These are phyloP conservation scores for Agrotis clavis DNA, from an alignment of 2,888 invertebrate species.

Conservation along the genomic window DNA sequence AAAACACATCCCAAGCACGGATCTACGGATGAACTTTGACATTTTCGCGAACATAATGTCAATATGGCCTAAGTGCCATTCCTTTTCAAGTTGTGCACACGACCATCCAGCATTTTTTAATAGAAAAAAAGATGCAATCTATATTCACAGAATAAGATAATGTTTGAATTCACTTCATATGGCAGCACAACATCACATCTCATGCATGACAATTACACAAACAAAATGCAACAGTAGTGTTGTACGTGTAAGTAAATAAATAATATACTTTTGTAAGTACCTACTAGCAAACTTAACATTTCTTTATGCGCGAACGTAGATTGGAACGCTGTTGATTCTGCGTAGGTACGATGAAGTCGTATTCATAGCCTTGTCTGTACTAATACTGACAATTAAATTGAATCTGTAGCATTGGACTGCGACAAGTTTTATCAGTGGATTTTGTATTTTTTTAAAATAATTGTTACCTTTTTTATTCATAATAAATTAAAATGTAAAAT, in stretches of 20 bases:
- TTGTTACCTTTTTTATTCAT: no score
- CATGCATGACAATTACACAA: slow-evolving; percentile 28
- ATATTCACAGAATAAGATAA: slow-evolving; percentile 24
- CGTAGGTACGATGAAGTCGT: slow-evolving; percentile 70
- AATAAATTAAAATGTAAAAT: no score
- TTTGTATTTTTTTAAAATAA: no score
- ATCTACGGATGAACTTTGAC: slow-evolving; percentile 86
- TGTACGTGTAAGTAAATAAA: slow-evolving; percentile 70
- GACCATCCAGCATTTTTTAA: slow-evolving; percentile 29
- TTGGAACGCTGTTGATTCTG: slow-evolving; percentile 84
- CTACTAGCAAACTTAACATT: slow-evolving; percentile 56
- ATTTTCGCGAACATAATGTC: slow-evolving; percentile 79
- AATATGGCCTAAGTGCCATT: slow-evolving; percentile 79
- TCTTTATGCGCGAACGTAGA: slow-evolving; percentile 74
- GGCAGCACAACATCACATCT: slow-evolving; percentile 19
- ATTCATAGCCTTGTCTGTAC: slow-evolving; percentile 75
- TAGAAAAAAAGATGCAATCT: slow-evolving; percentile 25
- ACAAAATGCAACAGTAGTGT: slow-evolving; percentile 44
- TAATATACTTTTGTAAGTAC: slow-evolving; percentile 62
- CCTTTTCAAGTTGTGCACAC: slow-evolving; percentile 73
- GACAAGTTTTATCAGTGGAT: no score
- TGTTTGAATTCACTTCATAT: slow-evolving; percentile 14
- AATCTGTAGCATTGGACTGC: no score
- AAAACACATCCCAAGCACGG: slow-evolving; percentile 63
- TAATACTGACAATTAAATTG: background rate